Percentiles rank a stretch among this genome's conserved stretches.
Conservation (phyloP, 30 jellyfish, hydroid and myxozoan species). For the Aurelia sp. region DNA sequence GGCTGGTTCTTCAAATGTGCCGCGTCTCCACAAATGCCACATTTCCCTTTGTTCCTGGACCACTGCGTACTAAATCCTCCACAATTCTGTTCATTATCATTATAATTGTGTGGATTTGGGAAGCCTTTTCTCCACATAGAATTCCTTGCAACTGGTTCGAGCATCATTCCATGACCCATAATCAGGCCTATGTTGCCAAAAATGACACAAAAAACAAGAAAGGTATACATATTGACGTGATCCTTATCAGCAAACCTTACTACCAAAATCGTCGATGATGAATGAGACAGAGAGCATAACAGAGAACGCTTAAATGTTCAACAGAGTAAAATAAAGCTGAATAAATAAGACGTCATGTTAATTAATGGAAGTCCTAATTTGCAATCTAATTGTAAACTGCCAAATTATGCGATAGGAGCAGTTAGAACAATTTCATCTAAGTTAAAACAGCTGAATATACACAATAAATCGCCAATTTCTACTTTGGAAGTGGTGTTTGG, state of each 20-base stretch:
- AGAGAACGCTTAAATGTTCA: too few species aligned
- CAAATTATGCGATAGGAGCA: too few species aligned
- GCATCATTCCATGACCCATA: constrained; percentile 81
- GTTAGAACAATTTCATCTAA: too few species aligned
- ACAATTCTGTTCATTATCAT: constrained; percentile 87
- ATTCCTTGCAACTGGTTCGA: constrained; percentile 85
- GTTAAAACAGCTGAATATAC: too few species aligned
- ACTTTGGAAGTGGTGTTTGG: too few species aligned
- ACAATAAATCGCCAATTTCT: too few species aligned
- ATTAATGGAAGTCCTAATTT: too few species aligned
- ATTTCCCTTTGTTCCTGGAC: constrained; percentile 75
- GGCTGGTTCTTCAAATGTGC: constrained; percentile 66
- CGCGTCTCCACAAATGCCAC: constrained; percentile 97
- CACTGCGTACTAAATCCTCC: constrained; percentile 85
- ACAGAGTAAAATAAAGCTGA: too few species aligned
- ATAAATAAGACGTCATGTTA: too few species aligned
- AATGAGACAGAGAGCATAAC: too few species aligned
- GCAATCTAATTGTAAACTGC: too few species aligned
- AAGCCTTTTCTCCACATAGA: constrained; percentile 94
- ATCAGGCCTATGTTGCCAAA: background rate
- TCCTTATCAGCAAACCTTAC: background rate
- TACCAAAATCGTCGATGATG: too few species aligned
- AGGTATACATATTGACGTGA: background rate
- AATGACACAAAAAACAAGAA: background rate
- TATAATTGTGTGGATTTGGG: constrained; percentile 75